Percentiles rank a stretch among this genome's conserved stretches.
These are phyloP conservation scores for Orussus abietinus DNA, from an alignment of 1,140 invertebrate genomes.

Conservation along the genomic window DNA sequence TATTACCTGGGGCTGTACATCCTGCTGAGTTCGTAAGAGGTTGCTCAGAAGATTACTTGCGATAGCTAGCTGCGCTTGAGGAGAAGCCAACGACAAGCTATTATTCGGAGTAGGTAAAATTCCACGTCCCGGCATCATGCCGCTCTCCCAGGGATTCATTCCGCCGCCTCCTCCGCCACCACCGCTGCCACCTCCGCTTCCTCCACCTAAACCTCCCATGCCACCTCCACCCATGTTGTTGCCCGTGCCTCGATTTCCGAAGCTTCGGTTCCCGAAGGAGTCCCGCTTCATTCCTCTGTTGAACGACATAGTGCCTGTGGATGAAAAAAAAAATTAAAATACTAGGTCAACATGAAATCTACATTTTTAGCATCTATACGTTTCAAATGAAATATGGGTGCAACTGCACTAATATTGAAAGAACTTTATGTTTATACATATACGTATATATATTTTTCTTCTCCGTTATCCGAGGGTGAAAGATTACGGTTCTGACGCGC, in stretches of 20 bases:
- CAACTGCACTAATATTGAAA: too few relatives aligned
- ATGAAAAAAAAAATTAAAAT: constrained; percentile 9
- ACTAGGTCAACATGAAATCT: constrained; percentile 3
- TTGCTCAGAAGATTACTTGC: constrained; percentile 52
- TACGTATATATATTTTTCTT: too few relatives aligned
- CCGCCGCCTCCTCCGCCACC: constrained; percentile 33
- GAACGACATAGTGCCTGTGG: constrained; percentile 39
- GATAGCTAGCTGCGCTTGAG: constrained; percentile 50
- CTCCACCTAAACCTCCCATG: constrained; percentile 21
- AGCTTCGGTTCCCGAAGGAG: constrained; percentile 40
- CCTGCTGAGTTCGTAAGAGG: constrained; percentile 48
- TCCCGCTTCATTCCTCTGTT: constrained; percentile 48
- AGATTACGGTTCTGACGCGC: too few relatives aligned
- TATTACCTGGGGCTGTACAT: constrained; percentile 44
- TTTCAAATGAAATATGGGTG: too few relatives aligned
- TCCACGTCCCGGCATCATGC: constrained; percentile 52
- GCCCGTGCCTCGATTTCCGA: constrained; percentile 28
- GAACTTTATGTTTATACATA: too few relatives aligned
- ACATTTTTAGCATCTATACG: too few relatives aligned
- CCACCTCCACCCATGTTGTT: constrained; percentile 25
- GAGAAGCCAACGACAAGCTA: constrained; percentile 48
- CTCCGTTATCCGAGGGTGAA: too few relatives aligned
- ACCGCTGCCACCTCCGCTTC: constrained; percentile 21
- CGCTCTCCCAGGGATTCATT: constrained; percentile 53
- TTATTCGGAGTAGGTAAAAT: constrained; percentile 50